Percentiles rank a stretch among this genome's conserved stretches.
Conservation (phyloP, 2,888 invertebrate genomes). For the Liopterus haemorrhoidalis region DNA sequence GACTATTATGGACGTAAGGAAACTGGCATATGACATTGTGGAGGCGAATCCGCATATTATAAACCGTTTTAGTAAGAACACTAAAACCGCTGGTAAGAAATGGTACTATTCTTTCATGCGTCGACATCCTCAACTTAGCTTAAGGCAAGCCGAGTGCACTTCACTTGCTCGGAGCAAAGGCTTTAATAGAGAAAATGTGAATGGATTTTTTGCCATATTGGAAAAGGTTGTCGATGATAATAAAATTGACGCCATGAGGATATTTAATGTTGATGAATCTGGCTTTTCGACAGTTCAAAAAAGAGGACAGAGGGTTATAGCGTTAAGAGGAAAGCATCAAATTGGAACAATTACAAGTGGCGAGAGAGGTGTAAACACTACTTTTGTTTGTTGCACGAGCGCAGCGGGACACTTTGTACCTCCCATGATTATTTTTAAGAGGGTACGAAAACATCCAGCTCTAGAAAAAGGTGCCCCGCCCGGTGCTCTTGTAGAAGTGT, state of each 20-base stretch:
- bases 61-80: not conserved
- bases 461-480: not conserved
- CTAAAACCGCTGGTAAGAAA: not conserved
- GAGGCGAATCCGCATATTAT: not conserved
- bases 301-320: not conserved
- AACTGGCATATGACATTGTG: not conserved
- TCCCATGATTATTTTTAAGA: conserved; percentile 12
- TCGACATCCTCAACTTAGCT: conserved; percentile 19
- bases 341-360: conserved; percentile 11
- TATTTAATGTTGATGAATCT: conserved; percentile 7
- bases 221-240: not conserved
- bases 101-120: conserved; percentile 12
- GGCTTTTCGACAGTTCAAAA: conserved; percentile 8
- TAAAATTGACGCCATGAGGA: not conserved
- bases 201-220: conserved; percentile 4
- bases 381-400: conserved; percentile 5
- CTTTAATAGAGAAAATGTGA: conserved; percentile 23
- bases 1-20: not conserved
- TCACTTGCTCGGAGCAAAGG: conserved; percentile 21
- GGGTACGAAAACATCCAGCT: not conserved
- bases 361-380: conserved; percentile 9
- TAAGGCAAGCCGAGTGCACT: conserved; percentile 27
- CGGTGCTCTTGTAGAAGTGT: conserved; percentile 8
- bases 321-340: conserved; percentile 2
- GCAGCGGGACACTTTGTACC: conserved; percentile 10